phyloP scores from a whole-genome alignment of 2,888 invertebrate genomes.

The Pristionchus japonicus region DNA sequence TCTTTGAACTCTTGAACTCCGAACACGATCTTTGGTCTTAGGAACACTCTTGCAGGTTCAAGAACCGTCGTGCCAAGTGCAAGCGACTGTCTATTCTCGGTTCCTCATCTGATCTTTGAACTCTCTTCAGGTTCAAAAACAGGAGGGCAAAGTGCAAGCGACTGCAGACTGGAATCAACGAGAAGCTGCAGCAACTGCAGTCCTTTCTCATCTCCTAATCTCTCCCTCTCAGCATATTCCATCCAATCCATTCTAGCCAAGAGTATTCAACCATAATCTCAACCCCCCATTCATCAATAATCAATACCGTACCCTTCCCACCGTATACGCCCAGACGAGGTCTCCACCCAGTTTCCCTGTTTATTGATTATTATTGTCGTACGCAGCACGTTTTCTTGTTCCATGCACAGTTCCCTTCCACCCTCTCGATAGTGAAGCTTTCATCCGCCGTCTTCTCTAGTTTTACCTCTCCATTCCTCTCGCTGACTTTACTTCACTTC shows the following conservation, averaged over 20 bases:
- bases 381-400: neutral
- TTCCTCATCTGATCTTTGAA: neutral
- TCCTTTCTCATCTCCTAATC: neutral
- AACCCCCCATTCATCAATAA: neutral
- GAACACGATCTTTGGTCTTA: slow-evolving; percentile 12
- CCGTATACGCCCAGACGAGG: slow-evolving; percentile 9
- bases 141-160: slow-evolving; percentile 97
- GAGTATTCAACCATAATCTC: slow-evolving; percentile 42
- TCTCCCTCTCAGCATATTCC: neutral
- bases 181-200: slow-evolving; percentile 49
- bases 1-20: neutral
- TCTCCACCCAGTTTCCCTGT: neutral
- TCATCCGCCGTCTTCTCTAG: slow-evolving; percentile 4
- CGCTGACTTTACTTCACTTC: slow-evolving; percentile 25
- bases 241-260: neutral
- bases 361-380: too few relatives aligned
- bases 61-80: slow-evolving; percentile 95
- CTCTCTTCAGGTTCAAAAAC: slow-evolving; percentile 84
- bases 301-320: slow-evolving; percentile 23
- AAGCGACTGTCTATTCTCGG: slow-evolving; percentile 83
- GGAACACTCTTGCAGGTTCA: slow-evolving; percentile 82
- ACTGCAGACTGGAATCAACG: slow-evolving; percentile 77
- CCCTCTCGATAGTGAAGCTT: slow-evolving; percentile 6
- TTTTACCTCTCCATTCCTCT: slow-evolving; percentile 17
- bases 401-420: neutral